These are phyloP conservation scores for Okapia johnstoni DNA, from an alignment of 2,113 vertebrate genomes.

Conservation along the genomic window DNA sequence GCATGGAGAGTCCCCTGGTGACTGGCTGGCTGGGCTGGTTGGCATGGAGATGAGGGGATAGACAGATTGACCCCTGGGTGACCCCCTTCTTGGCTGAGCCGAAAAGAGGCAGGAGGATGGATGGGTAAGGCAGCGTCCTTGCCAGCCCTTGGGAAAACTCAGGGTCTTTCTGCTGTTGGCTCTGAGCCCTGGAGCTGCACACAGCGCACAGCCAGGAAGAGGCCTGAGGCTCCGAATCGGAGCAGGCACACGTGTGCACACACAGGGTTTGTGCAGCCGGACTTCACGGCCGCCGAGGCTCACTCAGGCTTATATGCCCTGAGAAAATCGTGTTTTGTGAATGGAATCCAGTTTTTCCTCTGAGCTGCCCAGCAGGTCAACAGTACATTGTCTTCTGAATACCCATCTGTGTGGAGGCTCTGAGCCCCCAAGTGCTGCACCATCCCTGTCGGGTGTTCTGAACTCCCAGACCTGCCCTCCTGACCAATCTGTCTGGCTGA, in stretches of 20 bases:
- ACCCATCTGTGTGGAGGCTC: neutral
- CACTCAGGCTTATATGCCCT: neutral
- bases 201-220: neutral
- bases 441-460: neutral
- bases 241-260: neutral
- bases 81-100: slow-evolving; percentile 64
- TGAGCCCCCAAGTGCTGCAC: neutral
- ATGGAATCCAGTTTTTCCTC: neutral
- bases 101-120: slow-evolving; percentile 57
- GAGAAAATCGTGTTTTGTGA: neutral
- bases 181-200: neutral
- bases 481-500: neutral
- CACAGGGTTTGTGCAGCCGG: neutral
- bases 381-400: neutral
- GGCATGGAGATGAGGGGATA: slow-evolving; percentile 69
- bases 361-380: neutral
- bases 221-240: neutral
- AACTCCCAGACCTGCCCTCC: neutral
- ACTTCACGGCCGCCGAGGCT: rapidly evolving
- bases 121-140: slow-evolving; percentile 43
- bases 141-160: slow-evolving; percentile 54
- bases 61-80: slow-evolving; percentile 66
- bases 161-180: neutral
- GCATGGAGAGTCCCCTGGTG: neutral
- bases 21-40: slow-evolving; percentile 48